Evolutionary conservation across 2,113 vertebrate genomes (phyloP).

Genomic region (Mesitornis unicolor): DNA sequence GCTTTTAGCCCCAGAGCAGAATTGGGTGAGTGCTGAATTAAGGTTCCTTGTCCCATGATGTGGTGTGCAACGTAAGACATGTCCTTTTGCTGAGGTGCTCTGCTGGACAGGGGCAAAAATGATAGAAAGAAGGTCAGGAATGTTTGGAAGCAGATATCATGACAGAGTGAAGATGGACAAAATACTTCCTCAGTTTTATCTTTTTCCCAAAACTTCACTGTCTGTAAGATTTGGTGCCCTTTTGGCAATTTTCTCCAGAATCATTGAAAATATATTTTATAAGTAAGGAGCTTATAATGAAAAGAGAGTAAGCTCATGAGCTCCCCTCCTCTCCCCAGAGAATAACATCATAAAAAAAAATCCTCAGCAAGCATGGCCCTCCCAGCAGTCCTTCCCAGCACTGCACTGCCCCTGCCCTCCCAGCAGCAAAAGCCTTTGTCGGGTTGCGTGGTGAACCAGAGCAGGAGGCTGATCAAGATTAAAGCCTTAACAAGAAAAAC

Average conservation of each 20-base stretch:
- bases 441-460: neutral
- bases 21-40: neutral
- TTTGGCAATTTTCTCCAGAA: constrained; percentile 14
- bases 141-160: neutral
- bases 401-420: neutral
- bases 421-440: neutral
- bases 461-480: neutral
- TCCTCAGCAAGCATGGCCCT: neutral
- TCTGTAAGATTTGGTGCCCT: constrained; percentile 28
- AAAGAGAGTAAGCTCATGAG: neutral
- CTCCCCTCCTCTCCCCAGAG: neutral
- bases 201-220: constrained; percentile 20
- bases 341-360: neutral
- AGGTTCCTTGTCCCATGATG: neutral
- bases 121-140: neutral
- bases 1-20: neutral
- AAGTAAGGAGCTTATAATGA: neutral
- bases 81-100: neutral
- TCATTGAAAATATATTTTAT: neutral
- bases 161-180: neutral
- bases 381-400: neutral
- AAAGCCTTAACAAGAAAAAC: neutral
- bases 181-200: neutral
- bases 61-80: neutral
- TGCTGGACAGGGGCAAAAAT: neutral